Evolutionary conservation across 2,797 vertebrate genomes (phyloP), one percentile per base, ranked within the genome.

Genomic region (Masticophis lateralis): DNA sequence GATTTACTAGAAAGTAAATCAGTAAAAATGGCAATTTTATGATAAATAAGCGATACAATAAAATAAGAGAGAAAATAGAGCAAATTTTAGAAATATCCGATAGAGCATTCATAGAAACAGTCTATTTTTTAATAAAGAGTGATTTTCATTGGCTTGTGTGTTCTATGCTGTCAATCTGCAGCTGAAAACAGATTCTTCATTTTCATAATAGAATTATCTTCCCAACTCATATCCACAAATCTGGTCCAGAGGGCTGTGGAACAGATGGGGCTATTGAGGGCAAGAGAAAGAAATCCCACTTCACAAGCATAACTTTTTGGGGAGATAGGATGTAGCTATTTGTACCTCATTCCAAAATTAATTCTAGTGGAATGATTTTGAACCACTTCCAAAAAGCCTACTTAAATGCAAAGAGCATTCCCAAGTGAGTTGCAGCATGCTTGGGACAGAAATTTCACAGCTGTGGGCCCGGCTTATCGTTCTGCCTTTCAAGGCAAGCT

Each of bases 361-460:
- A 63, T 3, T 51, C 74, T 14, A 57, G 28, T 0, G 56, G 55
- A 89, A 94, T 87, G 0, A 91, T n/a, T 93, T 90, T 53, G 91
- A 61, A 14, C 59, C 94, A 59, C 56, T 88, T 93, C n/a, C 86
- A 7, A 95, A 66, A 95, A 95, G 63, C 5, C 57, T 25, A 2
- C 0, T 86, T 74, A 90, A n/a, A 28, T 93, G 13, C n/a, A 59
- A 18, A 92, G 88, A 69, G 90, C 0, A 61, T 32, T 94, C 53
- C n/a, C 12, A 56, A 43, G 57, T 47, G 91, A 0, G 0, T 74
- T 92, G 94, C 74, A 93, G 83, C 3, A 88, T 43, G n/a, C 93
- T 94, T 94, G 91, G 83, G 94, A 90, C 88, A 47, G 90, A 28
- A 93, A 2, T 28, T 43, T 94, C 90, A 90, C 92, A 95, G 61